These are phyloP conservation scores for Galbula dea DNA, from an alignment of 2,113 vertebrate genomes.

Conservation along the genomic window DNA sequence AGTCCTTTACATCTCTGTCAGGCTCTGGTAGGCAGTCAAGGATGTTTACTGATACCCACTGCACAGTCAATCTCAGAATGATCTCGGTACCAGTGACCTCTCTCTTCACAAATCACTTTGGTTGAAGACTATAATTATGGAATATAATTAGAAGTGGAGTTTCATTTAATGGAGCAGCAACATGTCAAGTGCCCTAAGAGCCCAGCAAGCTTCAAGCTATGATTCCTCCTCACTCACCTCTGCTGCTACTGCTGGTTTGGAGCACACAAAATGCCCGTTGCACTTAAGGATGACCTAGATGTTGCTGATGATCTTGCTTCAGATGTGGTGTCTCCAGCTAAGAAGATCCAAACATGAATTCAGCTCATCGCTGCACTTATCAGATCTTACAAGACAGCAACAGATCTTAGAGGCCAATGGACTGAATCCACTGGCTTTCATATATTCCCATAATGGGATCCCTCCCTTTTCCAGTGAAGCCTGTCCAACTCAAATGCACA, in stretches of 20 bases:
- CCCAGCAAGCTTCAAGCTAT: not conserved
- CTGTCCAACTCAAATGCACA: not conserved
- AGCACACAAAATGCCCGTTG: not conserved
- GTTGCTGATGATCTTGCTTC: not conserved
- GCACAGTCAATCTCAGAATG: not conserved
- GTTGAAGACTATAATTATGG: slow-evolving; percentile 62
- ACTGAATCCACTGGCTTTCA: not conserved
- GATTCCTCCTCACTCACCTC: not conserved
- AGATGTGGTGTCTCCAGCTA: not conserved
- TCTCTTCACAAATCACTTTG: slow-evolving; percentile 42
- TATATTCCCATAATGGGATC: not conserved
- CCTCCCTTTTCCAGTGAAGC: not conserved
- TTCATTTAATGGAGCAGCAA: slow-evolving; percentile 37
- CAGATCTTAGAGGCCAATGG: not conserved
- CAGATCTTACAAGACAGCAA: not conserved
- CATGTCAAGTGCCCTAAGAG: not conserved
- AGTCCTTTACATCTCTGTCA: slow-evolving; percentile 28
- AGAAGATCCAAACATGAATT: not conserved
- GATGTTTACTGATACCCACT: slow-evolving; percentile 47
- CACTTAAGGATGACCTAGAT: not conserved
- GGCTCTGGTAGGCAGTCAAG: slow-evolving; percentile 2
- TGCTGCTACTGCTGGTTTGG: not conserved
- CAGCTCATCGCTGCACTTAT: not conserved
- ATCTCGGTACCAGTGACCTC: slow-evolving; percentile 3
- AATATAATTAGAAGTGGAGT: slow-evolving; percentile 57